Evolutionary conservation across 2,888 invertebrate genomes (phyloP), one percentile per base, ranked within the genome.

Genomic region (Eurois occulta): DNA sequence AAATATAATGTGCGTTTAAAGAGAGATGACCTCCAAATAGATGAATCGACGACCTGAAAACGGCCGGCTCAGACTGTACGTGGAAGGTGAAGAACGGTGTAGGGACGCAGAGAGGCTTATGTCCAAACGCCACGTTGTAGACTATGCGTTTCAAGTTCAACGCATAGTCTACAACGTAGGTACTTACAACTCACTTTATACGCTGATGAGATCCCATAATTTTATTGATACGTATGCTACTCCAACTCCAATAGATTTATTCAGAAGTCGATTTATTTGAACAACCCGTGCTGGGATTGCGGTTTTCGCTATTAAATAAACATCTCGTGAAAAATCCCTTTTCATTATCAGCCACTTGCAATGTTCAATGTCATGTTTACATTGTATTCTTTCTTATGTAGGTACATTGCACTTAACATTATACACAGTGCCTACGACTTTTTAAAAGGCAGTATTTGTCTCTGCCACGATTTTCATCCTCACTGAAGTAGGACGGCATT

Each of bases 401-500:
- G 24, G 2, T 28, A 58, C 16, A 7, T 58, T 58, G 28, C 18
- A 7, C 28, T 18, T 18, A 18, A 28, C 16, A 58, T 58, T 6
- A 58, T 28, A 4, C 21, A 48, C n/a, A 1, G 35, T 46, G 62
- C 69, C 70, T 81, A 21, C 35, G 11, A 32, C 13, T 73, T 46
- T 16, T 13, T 11, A n/a, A 62, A 46, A 32, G 24, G 69, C 78
- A 78, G 10, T 52, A 43, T 80, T 35, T 18, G 35, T 43, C 35
- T 66, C 48, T 28, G 46, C 18, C 24, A 73, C 35, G 2, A 62
- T 41, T 55, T 48, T 35, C 24, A 52, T 43, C 48, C 38, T 69
- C n/a, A 65, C 41, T 64, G 18, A 64, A 64, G 21, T 68, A 71
- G 55, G 28, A 21, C 41, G 28, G 35, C 43, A 80, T 69, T 80